Conservation (phyloP, 2,888 invertebrate genomes). For the Clanis bilineata region DNA sequence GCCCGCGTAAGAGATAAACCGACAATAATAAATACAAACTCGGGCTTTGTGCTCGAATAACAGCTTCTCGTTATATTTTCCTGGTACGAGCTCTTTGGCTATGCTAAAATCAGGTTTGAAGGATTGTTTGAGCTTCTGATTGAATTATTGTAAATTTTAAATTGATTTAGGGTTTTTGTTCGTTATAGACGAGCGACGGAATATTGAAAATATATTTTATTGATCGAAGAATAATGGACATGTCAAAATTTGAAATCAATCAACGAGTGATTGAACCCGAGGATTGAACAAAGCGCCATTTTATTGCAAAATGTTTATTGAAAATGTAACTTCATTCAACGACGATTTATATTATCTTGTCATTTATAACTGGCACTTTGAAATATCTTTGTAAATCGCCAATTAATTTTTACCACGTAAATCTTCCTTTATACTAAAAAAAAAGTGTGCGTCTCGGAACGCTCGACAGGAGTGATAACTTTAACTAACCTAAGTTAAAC, state of each 20-base stretch:
- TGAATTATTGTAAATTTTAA: background rate
- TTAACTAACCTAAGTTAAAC: no score
- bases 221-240: background rate
- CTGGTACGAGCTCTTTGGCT: constrained; percentile 23
- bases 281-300: background rate
- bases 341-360: no score
- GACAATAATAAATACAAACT: constrained; percentile 14
- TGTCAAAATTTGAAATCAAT: background rate
- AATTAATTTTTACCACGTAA: no score
- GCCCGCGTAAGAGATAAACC: constrained; percentile 21
- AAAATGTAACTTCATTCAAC: no score
- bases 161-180: background rate
- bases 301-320: background rate
- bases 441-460: no score
- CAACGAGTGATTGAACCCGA: background rate
- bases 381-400: no score
- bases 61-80: constrained; percentile 29
- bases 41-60: constrained; percentile 18
- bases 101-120: background rate
- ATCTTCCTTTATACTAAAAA: no score
- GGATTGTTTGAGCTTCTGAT: background rate
- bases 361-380: no score
- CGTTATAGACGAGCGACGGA: background rate
- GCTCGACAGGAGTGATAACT: no score
- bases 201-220: background rate